Base-by-base conservation (phyloP, 1,140 invertebrate species). In the Apis cerana region DNA sequence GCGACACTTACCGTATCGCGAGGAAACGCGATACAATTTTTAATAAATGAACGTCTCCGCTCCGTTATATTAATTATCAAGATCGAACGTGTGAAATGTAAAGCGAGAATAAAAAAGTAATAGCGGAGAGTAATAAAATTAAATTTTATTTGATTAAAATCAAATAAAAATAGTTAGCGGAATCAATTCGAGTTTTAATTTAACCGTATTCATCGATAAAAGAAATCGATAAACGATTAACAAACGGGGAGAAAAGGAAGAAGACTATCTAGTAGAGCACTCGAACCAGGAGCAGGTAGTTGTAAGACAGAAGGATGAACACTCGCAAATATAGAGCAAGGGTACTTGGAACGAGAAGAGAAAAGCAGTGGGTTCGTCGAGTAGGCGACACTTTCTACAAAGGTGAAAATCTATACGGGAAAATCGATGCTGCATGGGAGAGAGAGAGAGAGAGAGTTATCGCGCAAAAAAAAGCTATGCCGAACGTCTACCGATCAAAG, bases 291-390 rank as follows among this genome's bases (percentile, higher is more conserved):
- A 58, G 64, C n/a, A 69, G 58, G 52, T 65, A 48, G 59, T 83
- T 70, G 59, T 71, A 78, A 87, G 80, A 75, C 77, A 79, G 62
- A 77, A 78, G 80, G 70, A 75, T 13, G 64, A 70, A 50, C 61
- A 27, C 80, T 87, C 62, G 80, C 80, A 87, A 86, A 87, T 87
- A 80, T 83, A 65, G 75, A 86, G 71, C 85, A 86, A 87, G 85
- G 68, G 71, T 72, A 71, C 80, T 83, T 48, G 23, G 84, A 13
- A 76, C 75, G 27, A 54, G 65, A 54, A 65, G 64, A 82, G 78
- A 75, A 87, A 87, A 75, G 78, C 78, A 71, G 43, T 61, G 70
- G 61, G 64, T 50, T 68, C 19, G 58, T 27, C 78, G 71, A 87
- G 71, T 72, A 23, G 59, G 17, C 80, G 67, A 56, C 68, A 50